phyloP scores from a whole-genome alignment of 2,888 invertebrate species.

The Amblyjoppa proteus region DNA sequence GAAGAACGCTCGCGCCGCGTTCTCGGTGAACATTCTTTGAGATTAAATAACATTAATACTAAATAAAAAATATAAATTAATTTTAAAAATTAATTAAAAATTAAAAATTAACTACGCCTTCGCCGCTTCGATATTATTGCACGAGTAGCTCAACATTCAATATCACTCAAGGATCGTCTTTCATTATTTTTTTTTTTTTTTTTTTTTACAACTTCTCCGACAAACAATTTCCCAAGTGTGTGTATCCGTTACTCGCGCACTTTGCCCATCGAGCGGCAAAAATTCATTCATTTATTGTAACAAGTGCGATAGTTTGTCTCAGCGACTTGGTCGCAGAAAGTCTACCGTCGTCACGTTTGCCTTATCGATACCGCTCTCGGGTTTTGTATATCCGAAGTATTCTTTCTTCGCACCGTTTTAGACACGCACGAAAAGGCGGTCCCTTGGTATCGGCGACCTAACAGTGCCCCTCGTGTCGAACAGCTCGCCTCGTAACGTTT shows the following conservation, averaged over 20 bases:
- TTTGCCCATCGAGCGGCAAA: not conserved
- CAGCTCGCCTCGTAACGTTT: not conserved
- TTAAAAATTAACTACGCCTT: no score
- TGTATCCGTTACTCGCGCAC: not conserved
- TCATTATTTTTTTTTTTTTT: no score
- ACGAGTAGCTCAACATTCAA: no score
- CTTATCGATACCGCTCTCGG: slow-evolving; percentile 30
- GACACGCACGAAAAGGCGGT: not conserved
- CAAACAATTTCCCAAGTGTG: not conserved
- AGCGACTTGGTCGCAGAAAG: slow-evolving; percentile 11
- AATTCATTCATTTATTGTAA: slow-evolving; percentile 25
- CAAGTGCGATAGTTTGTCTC: slow-evolving; percentile 19
- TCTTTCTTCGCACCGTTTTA: slow-evolving; percentile 9
- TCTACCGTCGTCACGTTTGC: slow-evolving; percentile 27
- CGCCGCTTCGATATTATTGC: no score
- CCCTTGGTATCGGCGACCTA: not conserved
- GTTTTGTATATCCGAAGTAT: slow-evolving; percentile 28
- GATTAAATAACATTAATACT: no score
- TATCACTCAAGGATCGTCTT: no score
- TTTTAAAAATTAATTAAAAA: no score
- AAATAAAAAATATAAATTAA: no score
- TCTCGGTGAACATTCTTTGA: slow-evolving; percentile 8
- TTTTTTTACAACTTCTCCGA: no score
- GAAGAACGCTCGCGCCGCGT: not conserved
- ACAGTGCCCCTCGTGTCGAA: not conserved